phyloP scores from a whole-genome alignment of 64 coral and sea anemone species.

The Orbicella faveolata region DNA sequence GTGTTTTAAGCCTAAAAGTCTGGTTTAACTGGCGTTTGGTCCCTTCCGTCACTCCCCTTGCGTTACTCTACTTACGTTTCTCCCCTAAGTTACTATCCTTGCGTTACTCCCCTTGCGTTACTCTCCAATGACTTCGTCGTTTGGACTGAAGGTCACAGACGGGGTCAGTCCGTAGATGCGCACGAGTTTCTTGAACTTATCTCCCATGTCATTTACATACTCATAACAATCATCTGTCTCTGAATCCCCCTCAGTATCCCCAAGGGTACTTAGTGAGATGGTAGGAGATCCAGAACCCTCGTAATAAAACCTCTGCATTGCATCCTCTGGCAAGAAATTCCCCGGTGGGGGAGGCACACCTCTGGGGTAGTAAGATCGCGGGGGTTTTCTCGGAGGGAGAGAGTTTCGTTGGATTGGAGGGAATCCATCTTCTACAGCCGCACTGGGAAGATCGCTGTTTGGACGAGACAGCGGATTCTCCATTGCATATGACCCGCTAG shows the following conservation, averaged over 20 bases:
- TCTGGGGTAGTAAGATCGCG: slow-evolving; percentile 10
- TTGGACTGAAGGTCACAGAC: slow-evolving; percentile 63
- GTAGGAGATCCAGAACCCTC: slow-evolving; percentile 88
- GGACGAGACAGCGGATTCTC: slow-evolving; percentile 23
- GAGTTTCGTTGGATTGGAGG: not conserved
- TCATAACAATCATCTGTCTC: slow-evolving; percentile 52
- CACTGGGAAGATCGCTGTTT: not conserved
- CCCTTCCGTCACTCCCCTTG: not conserved
- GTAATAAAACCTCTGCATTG: slow-evolving; percentile 57
- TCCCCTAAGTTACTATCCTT: not conserved
- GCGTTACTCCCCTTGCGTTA: not conserved
- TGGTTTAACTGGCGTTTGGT: not conserved
- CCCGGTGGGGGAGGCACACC: slow-evolving; percentile 7
- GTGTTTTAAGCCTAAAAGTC: not conserved
- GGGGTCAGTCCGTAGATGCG: slow-evolving; percentile 71
- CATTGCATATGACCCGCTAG: not conserved
- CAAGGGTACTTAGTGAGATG: slow-evolving; percentile 77
- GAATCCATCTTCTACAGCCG: not conserved
- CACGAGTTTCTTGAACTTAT: slow-evolving; percentile 73
- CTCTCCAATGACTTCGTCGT: slow-evolving; percentile 80
- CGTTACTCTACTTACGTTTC: not conserved
- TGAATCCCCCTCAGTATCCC: slow-evolving; percentile 39
- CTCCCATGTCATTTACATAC: slow-evolving; percentile 66
- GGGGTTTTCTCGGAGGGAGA: slow-evolving; percentile 13
- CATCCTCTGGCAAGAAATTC: slow-evolving; percentile 69